phyloP scores from a whole-genome alignment of 2,888 invertebrate genomes.

The Trypoxylon attenuatum region DNA sequence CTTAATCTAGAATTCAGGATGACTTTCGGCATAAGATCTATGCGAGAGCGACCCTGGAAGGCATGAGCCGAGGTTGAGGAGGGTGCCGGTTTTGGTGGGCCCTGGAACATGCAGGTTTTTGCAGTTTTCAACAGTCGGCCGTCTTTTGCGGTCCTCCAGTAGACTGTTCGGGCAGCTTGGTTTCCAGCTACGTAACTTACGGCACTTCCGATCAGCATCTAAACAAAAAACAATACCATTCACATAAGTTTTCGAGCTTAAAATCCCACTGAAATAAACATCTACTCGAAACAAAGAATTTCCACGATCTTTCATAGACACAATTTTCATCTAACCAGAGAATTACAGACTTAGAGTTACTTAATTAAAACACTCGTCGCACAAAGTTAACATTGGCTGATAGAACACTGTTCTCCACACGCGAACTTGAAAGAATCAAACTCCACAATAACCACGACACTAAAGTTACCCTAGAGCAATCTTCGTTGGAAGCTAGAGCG shows the following conservation, averaged over 20 bases:
- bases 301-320: no score
- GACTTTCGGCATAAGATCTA: conserved; percentile 50
- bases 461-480: neutral
- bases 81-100: conserved; percentile 65
- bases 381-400: no score
- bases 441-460: neutral
- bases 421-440: no score
- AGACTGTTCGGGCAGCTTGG: conserved; percentile 85
- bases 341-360: no score
- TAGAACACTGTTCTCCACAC: no score
- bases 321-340: no score
- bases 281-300: no score
- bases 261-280: neutral
- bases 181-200: conserved; percentile 84
- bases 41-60: conserved; percentile 52
- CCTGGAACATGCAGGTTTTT: conserved; percentile 67
- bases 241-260: neutral
- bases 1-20: conserved; percentile 42
- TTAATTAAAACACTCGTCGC: no score
- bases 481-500: neutral
- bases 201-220: conserved; percentile 80
- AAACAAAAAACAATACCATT: neutral
- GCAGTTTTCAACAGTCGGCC: conserved; percentile 65
- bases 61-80: conserved; percentile 60
- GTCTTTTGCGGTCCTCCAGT: conserved; percentile 79